These are phyloP conservation scores for Silurus glanis DNA, from an alignment of 2,113 vertebrate species.

Conservation along the genomic window DNA sequence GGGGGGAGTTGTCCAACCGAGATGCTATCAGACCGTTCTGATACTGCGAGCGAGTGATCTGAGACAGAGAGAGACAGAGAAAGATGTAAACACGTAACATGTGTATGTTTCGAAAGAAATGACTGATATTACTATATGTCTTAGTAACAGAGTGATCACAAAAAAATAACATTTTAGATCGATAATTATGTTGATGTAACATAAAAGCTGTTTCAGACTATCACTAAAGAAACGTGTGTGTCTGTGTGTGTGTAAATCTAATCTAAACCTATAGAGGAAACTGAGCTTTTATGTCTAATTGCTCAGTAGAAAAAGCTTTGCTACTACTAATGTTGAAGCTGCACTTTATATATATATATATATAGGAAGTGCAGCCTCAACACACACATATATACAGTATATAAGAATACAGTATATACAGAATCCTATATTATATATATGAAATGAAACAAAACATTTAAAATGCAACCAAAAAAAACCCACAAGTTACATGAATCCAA, in stretches of 20 bases:
- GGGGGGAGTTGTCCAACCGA: constrained; percentile 85
- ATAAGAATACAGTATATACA: too few species aligned
- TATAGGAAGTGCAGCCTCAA: too few species aligned
- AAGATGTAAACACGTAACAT: not conserved
- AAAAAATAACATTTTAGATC: not conserved
- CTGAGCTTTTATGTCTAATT: too few species aligned
- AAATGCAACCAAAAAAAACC: not conserved
- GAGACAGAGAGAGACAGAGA: constrained; percentile 27
- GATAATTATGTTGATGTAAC: too few species aligned
- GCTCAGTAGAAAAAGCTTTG: too few species aligned
- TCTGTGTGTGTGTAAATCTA: too few species aligned
- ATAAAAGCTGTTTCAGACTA: not conserved
- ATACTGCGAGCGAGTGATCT: constrained; percentile 92
- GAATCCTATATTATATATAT: not conserved
- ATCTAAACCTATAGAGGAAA: too few species aligned
- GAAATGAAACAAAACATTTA: not conserved
- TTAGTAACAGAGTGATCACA: not conserved
- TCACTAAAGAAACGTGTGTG: not conserved
- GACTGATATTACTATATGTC: not conserved
- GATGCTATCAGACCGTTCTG: constrained; percentile 90
- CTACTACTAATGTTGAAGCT: too few species aligned
- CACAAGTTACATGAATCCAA: not conserved
- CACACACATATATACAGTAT: too few species aligned
- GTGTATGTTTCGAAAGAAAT: not conserved
- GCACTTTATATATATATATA: too few species aligned